Evolutionary conservation across 2,888 invertebrate genomes (phyloP).

Genomic region (Exephanes ischioxanthus): DNA sequence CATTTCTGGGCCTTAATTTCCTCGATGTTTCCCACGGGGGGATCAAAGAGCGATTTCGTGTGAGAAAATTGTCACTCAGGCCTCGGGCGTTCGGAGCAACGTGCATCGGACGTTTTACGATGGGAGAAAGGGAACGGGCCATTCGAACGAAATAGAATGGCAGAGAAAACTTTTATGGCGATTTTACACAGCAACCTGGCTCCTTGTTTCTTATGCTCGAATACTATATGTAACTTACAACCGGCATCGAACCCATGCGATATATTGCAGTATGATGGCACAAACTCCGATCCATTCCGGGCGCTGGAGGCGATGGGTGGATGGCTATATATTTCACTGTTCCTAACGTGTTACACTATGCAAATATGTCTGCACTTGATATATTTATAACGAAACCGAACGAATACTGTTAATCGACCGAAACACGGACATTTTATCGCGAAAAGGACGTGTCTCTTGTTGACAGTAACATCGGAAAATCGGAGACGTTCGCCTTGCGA

Average conservation of each 20-base stretch:
- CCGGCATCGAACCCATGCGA: background rate
- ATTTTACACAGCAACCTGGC: background rate
- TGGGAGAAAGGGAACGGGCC: slow-evolving; percentile 3
- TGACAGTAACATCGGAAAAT: background rate
- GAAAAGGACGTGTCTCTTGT: background rate
- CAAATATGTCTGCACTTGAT: background rate
- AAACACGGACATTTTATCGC: background rate
- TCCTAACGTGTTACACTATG: background rate
- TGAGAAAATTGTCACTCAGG: slow-evolving; percentile 60
- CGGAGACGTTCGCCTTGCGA: background rate
- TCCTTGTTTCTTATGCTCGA: background rate
- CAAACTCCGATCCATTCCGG: background rate
- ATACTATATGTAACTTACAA: background rate
- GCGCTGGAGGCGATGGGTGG: too few relatives aligned
- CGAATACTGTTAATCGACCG: background rate
- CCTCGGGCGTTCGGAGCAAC: background rate
- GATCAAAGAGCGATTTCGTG: slow-evolving; percentile 39
- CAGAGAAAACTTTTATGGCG: background rate
- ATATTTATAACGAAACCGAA: background rate
- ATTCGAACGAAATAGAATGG: slow-evolving; percentile 46
- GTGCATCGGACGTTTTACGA: background rate
- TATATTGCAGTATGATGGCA: background rate
- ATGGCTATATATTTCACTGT: background rate
- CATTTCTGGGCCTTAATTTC: slow-evolving; percentile 26
- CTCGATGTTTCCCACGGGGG: background rate